Base-by-base conservation (phyloP, 2,113 vertebrate species). In the Leptobrachium ailaonicum region DNA sequence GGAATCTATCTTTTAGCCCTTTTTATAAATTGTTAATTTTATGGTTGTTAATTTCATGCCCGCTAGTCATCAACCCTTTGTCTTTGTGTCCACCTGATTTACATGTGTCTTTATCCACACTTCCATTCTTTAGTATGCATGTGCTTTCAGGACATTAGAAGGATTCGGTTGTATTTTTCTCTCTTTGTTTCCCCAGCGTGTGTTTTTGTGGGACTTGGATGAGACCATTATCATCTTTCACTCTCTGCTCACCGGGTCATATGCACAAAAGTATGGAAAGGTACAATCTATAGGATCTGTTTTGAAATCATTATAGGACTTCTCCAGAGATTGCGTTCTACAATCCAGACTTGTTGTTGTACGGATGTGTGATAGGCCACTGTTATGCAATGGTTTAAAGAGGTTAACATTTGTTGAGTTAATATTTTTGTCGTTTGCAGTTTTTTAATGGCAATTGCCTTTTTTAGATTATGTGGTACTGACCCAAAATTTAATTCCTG, bases 211-310 rank as follows among this genome's bases (percentile, higher is more conserved):
- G 98, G 98, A 99, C 89, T 87, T 99, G 91, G 97, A 99, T 85
- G 98, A 99, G 88, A 99, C 98, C 83, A 99, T 99, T 83, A 99
- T 99, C 60, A 96, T 99, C 84, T 99, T 99, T 91, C 98, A 99
- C 85, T 99, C 98, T 0, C 95, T 99, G 83, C 96, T 99, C 83
- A 99, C 98, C 0, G 98, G 98, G 75, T 96, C 96, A 64, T 99
- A 95, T 2, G 98, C 98, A 2, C 96, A 99, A 86, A 98, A 97
- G 84, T 99, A 98, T 82, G 95, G 96, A 85, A 99, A 99, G 97
- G 98, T 99, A 88, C 75, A 60, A 47, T 56, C 14, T 14, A 40
- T 42, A 53, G 42, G 14, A 63, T 56, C 68, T 41, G 43, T 3
- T 72, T 0, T 41, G 32, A 43, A 70, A 66, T 67, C 20, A 45